Base-by-base conservation (phyloP, 2,888 invertebrate species). In the Scaeva pyrastri region DNA sequence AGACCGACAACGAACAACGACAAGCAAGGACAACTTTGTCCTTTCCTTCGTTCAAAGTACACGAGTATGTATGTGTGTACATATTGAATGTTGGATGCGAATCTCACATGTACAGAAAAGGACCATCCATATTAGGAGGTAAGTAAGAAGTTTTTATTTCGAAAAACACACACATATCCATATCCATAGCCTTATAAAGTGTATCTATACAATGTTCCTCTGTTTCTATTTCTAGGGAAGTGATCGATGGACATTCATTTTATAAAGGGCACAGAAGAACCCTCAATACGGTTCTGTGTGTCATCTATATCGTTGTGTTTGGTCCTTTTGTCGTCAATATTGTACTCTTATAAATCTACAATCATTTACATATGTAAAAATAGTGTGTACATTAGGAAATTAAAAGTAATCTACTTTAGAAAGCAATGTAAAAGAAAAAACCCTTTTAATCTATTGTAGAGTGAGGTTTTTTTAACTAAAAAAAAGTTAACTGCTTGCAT, bases 201-300 rank as follows among this genome's bases (percentile, higher is more conserved):
- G 73, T 31, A 31, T 31, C 31, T 31, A 31, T 31, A n/a, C n/a
- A 8, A 31, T 31, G 31, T 31, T 31, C 6, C 31, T 31, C 31
- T 58, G 73, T 68, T 56, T 41, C 39, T 21, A 2, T 68, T 48
- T 41, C 45, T 50, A 31, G 4, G 7, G 31, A 55, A 72, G 52
- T 81, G 80, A 85, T 85, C 81, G 81, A 85, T 85, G 85, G 50
- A 76, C 73, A 73, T 76, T 70, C 70, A 68, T 76, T 62, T 73
- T 52, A 5, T 31, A 68, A 50, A 70, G 73, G 72, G 68, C 72
- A 76, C 31, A 31, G 6, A 31, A 8, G 31, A 0, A 31, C 36
- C 10, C 31, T 31, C 36, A 50, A 16, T 77, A 74, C n/a, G n/a
- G n/a, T n/a, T n/a, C n/a, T 79, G 74, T 83, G 83, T 56, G 72